Base-by-base conservation (phyloP, 53 echinoderm and acorn worm genomes). In the Patiria pectinifera region DNA sequence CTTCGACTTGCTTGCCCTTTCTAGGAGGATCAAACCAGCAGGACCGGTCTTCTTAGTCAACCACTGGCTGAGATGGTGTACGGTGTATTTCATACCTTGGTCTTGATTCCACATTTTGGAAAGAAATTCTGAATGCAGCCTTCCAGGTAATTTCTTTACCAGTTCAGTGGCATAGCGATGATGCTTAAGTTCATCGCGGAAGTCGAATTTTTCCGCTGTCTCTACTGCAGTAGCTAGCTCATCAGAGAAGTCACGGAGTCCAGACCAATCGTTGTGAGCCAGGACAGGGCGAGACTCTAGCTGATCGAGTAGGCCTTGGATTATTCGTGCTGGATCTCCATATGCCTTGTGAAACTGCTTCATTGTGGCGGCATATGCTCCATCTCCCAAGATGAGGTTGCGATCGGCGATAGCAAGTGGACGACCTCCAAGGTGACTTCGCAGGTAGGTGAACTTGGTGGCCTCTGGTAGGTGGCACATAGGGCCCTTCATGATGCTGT, bases 161-260 rank as follows among this genome's bases (percentile, higher is more conserved):
- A 87, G 45, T n/a, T 87, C 88, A 21, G 49, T 69, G 16, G 88
- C 88, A 87, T 87, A 87, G 15, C 77, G 88, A 48, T 87, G 88
- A 58, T 87, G 88, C 26, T 87, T 87, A 6, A 87, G 75, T 44
- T 87, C 88, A 71, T 75, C 26, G 13, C 18, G 23, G 15, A 76
- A 58, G 45, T 76, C 66, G 10, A 71, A 75, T 59, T 83, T 83
- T 21, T 83, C 59, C 0, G 83, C 59, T 49, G 88, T 87, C 13
- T 87, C 45, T 18, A 87, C 77, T 3, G 63, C 88, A 48, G 88
- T 76, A 13, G 63, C 77, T 18, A 87, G 76, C 77, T 87, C 88
- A 71, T 87, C 71, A 6, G 88, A 87, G 44, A 87, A 87, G 44
- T 87, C 72, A 61, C 88, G 26, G 11, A 87, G 77, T 24, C 88